Base-by-base conservation (phyloP, 2,113 vertebrate genomes). In the Pelobates fuscus region DNA sequence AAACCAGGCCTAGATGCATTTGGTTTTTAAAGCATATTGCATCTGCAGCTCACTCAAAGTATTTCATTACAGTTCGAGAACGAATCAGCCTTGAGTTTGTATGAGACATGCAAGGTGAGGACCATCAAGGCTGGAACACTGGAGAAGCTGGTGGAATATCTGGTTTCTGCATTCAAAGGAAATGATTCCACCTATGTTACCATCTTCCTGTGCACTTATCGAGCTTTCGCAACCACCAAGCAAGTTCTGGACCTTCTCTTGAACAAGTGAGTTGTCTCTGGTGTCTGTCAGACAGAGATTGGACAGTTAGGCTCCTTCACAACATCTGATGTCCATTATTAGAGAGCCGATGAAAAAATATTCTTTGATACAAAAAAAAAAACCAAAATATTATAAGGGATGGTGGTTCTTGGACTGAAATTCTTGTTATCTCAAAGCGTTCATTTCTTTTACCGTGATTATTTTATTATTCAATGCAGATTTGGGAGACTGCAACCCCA, bases 151-250 rank as follows among this genome's bases (percentile, higher is more conserved):
- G 97, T 99, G 91, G 96, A 98, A 82, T 97, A 98, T 88, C 92
- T 99, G 90, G 94, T 99, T 78, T 94, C 95, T 0, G 96, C 97
- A 61, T 99, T 99, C 87, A 92, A 93, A 78, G 94, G 94, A 81
- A 96, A 97, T 44, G 97, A 99, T 86, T 97, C 96, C 82, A 98
- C 96, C 79, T 99, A 99, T 0, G 95, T 98, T 88, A 98, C 96
- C 85, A 93, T 99, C 88, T 99, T 99, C 89, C 90, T 99, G 71
- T 99, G 97, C 85, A 99, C 97, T 0, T 99, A 99, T 89, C 93
- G 96, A 2, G 93, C 96, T 60, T 99, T 99, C 0, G 93, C 96
- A 78, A 91, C 93, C 79, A 96, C 96, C 76, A 93, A 93, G 83
- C 95, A 98, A 88, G 96, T 99, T 83, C 92, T 98, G 81, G 96